These are phyloP conservation scores for Uropsilus gracilis DNA, from an alignment of 2,113 vertebrate species.

Conservation along the genomic window DNA sequence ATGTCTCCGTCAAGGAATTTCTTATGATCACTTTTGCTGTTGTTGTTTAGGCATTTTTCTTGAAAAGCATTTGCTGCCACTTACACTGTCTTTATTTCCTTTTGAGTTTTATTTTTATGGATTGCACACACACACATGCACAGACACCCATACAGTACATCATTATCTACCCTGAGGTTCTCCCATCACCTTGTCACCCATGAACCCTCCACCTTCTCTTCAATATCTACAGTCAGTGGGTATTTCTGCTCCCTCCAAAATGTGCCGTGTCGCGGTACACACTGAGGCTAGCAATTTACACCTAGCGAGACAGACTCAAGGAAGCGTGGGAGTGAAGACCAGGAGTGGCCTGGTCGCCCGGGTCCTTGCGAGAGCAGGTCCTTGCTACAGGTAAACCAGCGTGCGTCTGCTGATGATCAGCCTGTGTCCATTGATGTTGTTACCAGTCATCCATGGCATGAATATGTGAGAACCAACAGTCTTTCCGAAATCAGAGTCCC, in stretches of 20 bases:
- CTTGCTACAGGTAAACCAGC: too few relatives aligned
- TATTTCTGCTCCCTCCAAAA: constrained; percentile 23
- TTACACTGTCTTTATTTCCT: constrained; percentile 23
- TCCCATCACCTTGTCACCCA: too few relatives aligned
- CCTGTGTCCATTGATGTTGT: not conserved
- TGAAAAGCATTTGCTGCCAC: not conserved
- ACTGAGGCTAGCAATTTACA: not conserved
- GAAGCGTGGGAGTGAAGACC: constrained; percentile 18
- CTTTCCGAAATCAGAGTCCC: not conserved
- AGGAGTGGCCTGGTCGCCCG: not conserved
- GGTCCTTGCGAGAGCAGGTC: not conserved
- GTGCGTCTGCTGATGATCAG: too few relatives aligned
- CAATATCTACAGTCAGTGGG: not conserved
- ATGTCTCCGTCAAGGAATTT: constrained; percentile 17
- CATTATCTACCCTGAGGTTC: too few relatives aligned
- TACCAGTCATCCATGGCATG: not conserved
- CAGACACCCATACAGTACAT: too few relatives aligned
- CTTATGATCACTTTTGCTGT: too few relatives aligned
- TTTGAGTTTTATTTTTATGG: too few relatives aligned
- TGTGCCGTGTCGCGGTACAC: not conserved
- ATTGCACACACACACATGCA: too few relatives aligned
- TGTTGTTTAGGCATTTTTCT: constrained; percentile 5
- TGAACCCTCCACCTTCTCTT: too few relatives aligned
- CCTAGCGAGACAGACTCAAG: not conserved
- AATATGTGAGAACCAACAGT: not conserved